Evolutionary conservation across 2,888 invertebrate species (phyloP).

Genomic region (Masnerella sp.): DNA sequence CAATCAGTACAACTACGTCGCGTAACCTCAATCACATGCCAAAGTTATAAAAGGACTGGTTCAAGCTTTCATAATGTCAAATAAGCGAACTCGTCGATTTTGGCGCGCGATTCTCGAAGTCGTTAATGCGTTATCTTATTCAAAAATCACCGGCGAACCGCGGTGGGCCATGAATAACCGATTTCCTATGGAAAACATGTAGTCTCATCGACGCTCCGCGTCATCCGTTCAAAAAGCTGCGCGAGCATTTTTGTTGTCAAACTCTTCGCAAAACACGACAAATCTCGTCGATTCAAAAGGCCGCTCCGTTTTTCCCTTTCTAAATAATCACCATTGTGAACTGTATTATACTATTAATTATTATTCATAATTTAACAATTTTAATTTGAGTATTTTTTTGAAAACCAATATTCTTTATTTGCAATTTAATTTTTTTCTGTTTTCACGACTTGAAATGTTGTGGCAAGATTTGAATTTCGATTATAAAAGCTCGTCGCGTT

Average conservation of each 20-base stretch:
- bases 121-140: slow-evolving; percentile 50
- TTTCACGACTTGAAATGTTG: too few species aligned
- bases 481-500: background rate
- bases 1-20: slow-evolving; percentile 99
- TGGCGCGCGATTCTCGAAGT: slow-evolving; percentile 44
- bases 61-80: slow-evolving; percentile 52
- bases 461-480: background rate
- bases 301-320: background rate
- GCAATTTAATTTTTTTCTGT: too few species aligned
- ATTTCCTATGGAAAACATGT: slow-evolving; percentile 58
- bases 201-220: slow-evolving; percentile 48
- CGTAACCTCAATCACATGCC: slow-evolving; percentile 82
- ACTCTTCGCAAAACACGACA: slow-evolving; percentile 1
- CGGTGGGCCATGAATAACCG: slow-evolving; percentile 43
- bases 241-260: slow-evolving; percentile 19
- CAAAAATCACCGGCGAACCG: slow-evolving; percentile 35
- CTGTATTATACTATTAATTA: too few species aligned
- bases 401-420: too few species aligned
- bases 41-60: slow-evolving; percentile 68
- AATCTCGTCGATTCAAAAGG: slow-evolving; percentile 12
- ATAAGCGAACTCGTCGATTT: slow-evolving; percentile 48
- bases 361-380: too few species aligned
- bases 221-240: slow-evolving; percentile 38
- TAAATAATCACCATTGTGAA: too few species aligned
- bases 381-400: too few species aligned